phyloP scores from a whole-genome alignment of 2,888 invertebrate species.

The Megaustenia siamemsis region DNA sequence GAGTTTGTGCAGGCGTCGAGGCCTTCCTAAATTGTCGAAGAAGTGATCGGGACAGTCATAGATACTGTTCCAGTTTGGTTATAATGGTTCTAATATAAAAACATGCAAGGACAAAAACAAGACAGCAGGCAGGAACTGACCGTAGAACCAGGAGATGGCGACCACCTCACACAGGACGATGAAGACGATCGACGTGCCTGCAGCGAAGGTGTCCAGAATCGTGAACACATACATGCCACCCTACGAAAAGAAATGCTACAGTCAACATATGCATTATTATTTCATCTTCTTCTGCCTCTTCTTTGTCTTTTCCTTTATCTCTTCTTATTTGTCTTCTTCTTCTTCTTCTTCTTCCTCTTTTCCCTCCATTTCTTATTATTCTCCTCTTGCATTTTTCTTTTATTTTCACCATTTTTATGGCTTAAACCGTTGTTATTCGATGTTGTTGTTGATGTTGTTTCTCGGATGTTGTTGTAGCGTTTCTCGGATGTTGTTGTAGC shows the following conservation, averaged over 20 bases:
- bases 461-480: too few species aligned
- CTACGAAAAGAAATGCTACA: constrained; percentile 62
- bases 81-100: background rate
- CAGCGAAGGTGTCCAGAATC: constrained; percentile 88
- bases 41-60: too few species aligned
- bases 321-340: background rate
- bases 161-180: constrained; percentile 89
- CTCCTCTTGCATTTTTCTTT: background rate
- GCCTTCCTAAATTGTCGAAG: too few species aligned
- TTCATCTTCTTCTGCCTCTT: background rate
- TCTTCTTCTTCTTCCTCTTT: background rate
- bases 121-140: constrained; percentile 80
- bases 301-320: background rate
- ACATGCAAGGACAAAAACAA: background rate
- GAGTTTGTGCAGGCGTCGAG: too few species aligned
- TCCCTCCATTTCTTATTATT: background rate
- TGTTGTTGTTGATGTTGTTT: too few species aligned
- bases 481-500: too few species aligned
- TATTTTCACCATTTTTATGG: too few species aligned
- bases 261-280: background rate
- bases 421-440: too few species aligned
- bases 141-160: constrained; percentile 92
- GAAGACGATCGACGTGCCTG: constrained; percentile 89
- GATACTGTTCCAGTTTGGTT: too few species aligned
- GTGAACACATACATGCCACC: constrained; percentile 80